Percentiles rank a stretch among this genome's conserved stretches.
phyloP scores from a whole-genome alignment of 2,797 vertebrate genomes.

The Peromyscus nudipes region DNA sequence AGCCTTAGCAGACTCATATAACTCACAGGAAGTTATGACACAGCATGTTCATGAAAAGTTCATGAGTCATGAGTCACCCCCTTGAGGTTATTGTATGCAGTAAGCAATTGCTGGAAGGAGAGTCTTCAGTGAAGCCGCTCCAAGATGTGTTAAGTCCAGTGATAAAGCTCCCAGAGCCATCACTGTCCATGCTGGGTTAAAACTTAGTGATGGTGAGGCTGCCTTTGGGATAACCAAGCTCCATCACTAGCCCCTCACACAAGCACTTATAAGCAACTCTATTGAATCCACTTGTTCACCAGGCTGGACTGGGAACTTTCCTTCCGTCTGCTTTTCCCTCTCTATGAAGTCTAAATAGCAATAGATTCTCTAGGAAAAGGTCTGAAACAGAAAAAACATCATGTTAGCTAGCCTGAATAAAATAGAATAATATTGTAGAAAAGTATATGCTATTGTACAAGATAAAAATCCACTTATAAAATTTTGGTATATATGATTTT shows the following conservation, averaged over 20 bases:
- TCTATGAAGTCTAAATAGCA: neutral
- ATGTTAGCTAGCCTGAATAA: slow-evolving; percentile 77
- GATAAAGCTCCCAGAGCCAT: too few species aligned
- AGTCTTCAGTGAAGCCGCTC: too few species aligned
- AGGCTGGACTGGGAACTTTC: neutral
- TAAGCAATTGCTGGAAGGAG: neutral
- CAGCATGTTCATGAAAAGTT: neutral
- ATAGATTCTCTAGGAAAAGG: neutral
- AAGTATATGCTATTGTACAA: neutral
- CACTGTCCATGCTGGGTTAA: neutral
- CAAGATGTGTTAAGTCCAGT: neutral
- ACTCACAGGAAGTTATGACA: neutral
- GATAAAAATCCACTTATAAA: neutral
- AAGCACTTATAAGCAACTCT: neutral
- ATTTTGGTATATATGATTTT: neutral
- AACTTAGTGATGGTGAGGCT: neutral
- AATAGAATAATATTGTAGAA: neutral
- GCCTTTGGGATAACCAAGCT: neutral
- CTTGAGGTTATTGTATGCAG: neutral
- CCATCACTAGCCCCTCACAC: neutral
- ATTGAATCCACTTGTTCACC: neutral
- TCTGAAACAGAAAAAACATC: neutral
- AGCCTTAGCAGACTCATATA: neutral
- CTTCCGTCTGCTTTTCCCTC: neutral
- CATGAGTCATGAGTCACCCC: neutral